Evolutionary conservation across 2,888 invertebrate genomes (phyloP), one percentile per base, ranked within the genome.

Genomic region (Pseudolycoriella hygida): DNA sequence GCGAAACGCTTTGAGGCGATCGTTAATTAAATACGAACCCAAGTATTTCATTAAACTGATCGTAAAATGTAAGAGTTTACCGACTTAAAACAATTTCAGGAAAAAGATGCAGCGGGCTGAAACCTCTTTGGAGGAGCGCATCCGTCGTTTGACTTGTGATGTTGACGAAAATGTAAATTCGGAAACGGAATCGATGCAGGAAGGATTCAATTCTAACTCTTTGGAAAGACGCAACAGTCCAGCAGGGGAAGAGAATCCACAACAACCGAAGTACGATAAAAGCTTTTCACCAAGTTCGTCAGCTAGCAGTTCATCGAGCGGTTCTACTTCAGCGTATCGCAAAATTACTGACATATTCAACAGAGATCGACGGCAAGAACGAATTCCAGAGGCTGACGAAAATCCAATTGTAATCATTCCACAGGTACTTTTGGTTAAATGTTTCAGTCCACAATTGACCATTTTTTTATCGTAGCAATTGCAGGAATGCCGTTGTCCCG

Each of bases 91-190:
- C n/a, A 25, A 15, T 47, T 49, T 2, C 25, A 65, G 65, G 45
- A 65, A 65, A 57, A 66, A 65, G 46, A 56, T 60, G 42, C 56
- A 59, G 15, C 62, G 62, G 51, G 59, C 62, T 12, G 84, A 85
- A 52, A 78, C 84, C 44, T 85, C 87, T 0, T 67, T 90, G 34
- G 84, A 87, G 46, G 90, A 90, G 57, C 74, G 88, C 49, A 86
- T 90, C 51, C 78, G 85, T 41, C 80, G 83, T 57, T 67, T 90
- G 42, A 90, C 89, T 1, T 87, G 87, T 57, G 83, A 87, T 59
- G 79, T 85, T 34, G 87, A 87, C 49, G 84, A 85, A 41, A 73
- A 74, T 40, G 59, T 62, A 1, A 69, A 70, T 12, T 48, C 50
- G 5, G 54, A 53, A 37, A 45, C 30, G 32, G 49, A 50, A 3